phyloP scores from a whole-genome alignment of 2,888 invertebrate genomes.

The Panzeria rudis region DNA sequence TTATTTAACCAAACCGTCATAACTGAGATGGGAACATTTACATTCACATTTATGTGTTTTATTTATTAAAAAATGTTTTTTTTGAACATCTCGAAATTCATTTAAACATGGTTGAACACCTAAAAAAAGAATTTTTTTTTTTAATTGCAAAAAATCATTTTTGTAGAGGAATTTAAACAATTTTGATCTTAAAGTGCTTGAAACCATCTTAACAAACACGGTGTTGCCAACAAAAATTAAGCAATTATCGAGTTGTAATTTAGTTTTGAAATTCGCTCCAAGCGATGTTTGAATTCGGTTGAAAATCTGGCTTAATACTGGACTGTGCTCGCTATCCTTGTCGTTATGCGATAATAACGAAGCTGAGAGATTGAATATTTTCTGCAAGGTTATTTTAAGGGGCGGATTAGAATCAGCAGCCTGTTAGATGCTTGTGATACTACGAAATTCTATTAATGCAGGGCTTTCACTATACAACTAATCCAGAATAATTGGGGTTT shows the following conservation, averaged over 20 bases:
- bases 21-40: slow-evolving; percentile 11
- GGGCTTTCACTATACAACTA: too few relatives aligned
- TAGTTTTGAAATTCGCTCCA: not conserved
- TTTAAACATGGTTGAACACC: slow-evolving; percentile 55
- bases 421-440: too few relatives aligned
- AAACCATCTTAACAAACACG: not conserved
- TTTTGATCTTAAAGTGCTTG: not conserved
- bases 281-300: too few relatives aligned
- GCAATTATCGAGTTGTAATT: not conserved
- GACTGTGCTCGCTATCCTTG: too few relatives aligned
- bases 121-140: not conserved
- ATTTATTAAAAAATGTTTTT: slow-evolving; percentile 22
- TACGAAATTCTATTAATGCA: too few relatives aligned
- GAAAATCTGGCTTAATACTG: too few relatives aligned
- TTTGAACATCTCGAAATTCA: slow-evolving; percentile 5
- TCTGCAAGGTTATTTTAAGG: too few relatives aligned
- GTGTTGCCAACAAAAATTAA: not conserved
- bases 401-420: too few relatives aligned
- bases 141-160: not conserved
- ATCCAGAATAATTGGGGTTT: too few relatives aligned
- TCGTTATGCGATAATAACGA: too few relatives aligned
- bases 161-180: not conserved
- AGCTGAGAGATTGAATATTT: too few relatives aligned
- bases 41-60: slow-evolving; percentile 11
- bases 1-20: slow-evolving; percentile 48